Evolutionary conservation across 1,140 invertebrate genomes (phyloP).

Genomic region (Rhyzopertha dominica): DNA sequence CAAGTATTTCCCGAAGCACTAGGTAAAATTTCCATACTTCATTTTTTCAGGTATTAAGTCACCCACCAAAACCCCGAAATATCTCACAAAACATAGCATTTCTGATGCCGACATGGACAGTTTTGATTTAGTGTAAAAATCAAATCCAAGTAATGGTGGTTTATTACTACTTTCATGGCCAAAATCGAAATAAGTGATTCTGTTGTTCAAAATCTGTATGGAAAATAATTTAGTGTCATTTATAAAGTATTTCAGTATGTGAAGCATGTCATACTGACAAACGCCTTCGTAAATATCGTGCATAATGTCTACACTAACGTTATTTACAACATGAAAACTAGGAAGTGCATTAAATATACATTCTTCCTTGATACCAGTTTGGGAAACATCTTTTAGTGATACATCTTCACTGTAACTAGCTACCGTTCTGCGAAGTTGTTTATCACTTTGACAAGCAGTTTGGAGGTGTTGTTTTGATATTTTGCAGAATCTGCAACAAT

Average conservation of each 20-base stretch:
- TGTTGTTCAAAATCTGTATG: slow-evolving; percentile 8
- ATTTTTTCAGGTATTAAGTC: too few species aligned
- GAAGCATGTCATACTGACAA: slow-evolving; percentile 17
- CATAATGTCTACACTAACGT: slow-evolving; percentile 18
- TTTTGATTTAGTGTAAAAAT: too few species aligned
- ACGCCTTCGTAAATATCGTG: slow-evolving; percentile 23
- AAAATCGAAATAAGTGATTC: slow-evolving; percentile 10
- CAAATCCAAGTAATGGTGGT: too few species aligned
- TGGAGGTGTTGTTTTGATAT: neutral
- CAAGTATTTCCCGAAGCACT: slow-evolving; percentile 7
- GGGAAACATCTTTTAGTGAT: too few species aligned
- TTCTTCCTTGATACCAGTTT: slow-evolving; percentile 15
- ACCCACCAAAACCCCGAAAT: too few species aligned
- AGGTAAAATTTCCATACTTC: too few species aligned
- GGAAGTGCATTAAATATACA: slow-evolving; percentile 12
- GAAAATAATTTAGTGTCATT: slow-evolving; percentile 4
- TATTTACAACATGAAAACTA: slow-evolving; percentile 20
- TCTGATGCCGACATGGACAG: too few species aligned
- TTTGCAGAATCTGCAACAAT: slow-evolving; percentile 1
- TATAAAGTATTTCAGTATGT: slow-evolving; percentile 2
- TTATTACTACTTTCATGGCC: too few species aligned
- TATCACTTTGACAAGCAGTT: too few species aligned
- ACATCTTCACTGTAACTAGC: too few species aligned
- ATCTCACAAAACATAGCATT: too few species aligned
- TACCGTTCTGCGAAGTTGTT: too few species aligned